Evolutionary conservation across 2,113 vertebrate species (phyloP).

Genomic region (Phalacrocorax pelagicus): DNA sequence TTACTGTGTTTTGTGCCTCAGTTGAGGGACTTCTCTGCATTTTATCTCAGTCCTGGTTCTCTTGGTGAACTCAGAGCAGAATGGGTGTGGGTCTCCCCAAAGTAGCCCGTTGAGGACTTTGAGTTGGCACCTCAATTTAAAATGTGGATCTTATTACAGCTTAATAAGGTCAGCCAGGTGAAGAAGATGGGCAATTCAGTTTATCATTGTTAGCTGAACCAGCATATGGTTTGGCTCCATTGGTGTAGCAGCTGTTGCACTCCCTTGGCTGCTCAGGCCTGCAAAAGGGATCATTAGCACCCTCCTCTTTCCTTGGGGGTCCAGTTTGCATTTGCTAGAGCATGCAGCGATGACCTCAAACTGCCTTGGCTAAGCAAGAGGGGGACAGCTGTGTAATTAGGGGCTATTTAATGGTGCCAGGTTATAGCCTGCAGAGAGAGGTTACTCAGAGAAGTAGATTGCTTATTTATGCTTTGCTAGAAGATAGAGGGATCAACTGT

Average conservation of each 20-base stretch:
- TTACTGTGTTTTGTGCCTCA: neutral
- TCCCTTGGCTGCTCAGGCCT: neutral
- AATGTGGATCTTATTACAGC: neutral
- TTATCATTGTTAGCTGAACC: neutral
- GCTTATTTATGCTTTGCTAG: neutral
- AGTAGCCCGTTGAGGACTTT: neutral
- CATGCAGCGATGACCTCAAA: rapidly evolving
- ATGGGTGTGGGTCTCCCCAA: neutral
- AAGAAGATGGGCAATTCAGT: neutral
- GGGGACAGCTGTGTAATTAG: neutral
- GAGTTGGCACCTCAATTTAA: neutral
- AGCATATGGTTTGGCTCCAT: rapidly evolving
- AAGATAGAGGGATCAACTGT: neutral
- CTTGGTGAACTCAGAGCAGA: neutral
- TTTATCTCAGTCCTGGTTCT: neutral
- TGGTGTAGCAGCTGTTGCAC: rapidly evolving
- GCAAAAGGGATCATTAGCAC: neutral
- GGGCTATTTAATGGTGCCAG: neutral
- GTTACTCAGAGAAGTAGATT: neutral
- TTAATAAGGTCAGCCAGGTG: neutral
- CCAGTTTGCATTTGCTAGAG: neutral
- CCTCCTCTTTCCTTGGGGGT: neutral
- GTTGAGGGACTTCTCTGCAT: neutral
- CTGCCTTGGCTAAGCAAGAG: neutral
- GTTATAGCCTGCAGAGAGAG: neutral